phyloP scores from a whole-genome alignment of 2,797 vertebrate genomes.

The Sylvia borin region DNA sequence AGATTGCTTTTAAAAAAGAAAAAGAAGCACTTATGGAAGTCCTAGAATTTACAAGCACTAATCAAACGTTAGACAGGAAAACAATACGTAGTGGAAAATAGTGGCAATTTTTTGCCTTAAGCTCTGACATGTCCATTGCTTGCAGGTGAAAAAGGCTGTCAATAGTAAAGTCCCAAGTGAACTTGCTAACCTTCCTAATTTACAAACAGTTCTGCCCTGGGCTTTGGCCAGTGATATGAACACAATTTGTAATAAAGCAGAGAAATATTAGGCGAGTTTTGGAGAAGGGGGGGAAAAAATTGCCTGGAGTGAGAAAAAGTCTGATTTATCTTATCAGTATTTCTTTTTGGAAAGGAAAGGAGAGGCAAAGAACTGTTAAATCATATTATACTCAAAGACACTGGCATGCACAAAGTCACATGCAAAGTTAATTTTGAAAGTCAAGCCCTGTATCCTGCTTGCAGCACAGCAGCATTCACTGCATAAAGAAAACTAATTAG shows the following conservation, averaged over 20 bases:
- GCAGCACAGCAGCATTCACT: background rate
- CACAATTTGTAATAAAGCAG: background rate
- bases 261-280: background rate
- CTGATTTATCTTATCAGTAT: background rate
- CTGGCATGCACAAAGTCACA: background rate
- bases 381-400: background rate
- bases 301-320: background rate
- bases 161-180: background rate
- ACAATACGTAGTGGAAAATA: background rate
- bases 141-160: background rate
- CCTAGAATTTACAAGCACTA: slow-evolving; percentile 28
- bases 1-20: slow-evolving; percentile 20
- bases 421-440: slow-evolving; percentile 38
- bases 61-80: background rate
- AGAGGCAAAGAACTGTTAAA: background rate
- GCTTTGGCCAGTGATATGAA: background rate
- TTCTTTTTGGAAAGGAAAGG: background rate
- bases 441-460: background rate
- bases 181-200: background rate
- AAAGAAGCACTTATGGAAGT: slow-evolving; percentile 1
- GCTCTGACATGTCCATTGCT: background rate
- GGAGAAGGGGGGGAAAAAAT: background rate
- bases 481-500: slow-evolving; percentile 1
- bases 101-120: background rate
- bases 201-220: background rate